Evolutionary conservation across 2,113 vertebrate genomes (phyloP).

Genomic region (Lepidothrix coronata): DNA sequence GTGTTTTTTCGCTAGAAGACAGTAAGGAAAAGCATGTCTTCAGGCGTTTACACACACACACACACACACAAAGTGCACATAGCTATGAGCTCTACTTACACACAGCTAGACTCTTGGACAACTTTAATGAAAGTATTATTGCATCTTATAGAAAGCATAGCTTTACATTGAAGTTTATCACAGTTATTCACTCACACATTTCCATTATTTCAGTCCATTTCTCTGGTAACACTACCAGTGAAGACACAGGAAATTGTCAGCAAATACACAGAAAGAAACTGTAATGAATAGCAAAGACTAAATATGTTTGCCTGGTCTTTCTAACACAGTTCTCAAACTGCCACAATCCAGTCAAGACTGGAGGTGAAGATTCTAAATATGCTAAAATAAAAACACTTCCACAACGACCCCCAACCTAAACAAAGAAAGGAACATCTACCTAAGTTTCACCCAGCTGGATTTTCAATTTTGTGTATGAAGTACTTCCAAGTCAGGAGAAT

Average conservation of each 20-base stretch:
- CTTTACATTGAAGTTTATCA: background rate
- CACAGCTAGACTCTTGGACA: background rate
- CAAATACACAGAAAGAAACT: background rate
- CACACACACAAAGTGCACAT: background rate
- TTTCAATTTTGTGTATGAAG: background rate
- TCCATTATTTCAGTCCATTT: background rate
- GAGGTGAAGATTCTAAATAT: background rate
- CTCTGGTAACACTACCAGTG: rapidly evolving
- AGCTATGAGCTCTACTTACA: background rate
- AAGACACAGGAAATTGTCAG: background rate
- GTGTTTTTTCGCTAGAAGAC: background rate
- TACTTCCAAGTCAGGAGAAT: background rate
- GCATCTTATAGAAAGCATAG: background rate
- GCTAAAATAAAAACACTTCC: background rate
- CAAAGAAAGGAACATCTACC: background rate
- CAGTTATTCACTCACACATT: background rate
- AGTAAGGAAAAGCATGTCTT: background rate
- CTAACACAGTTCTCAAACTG: background rate
- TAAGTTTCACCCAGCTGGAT: background rate
- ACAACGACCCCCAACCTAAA: background rate
- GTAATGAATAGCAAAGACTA: background rate
- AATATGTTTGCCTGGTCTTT: background rate
- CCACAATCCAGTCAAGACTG: background rate
- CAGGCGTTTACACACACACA: background rate
- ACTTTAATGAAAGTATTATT: background rate